Base-by-base conservation (phyloP, 2,797 vertebrate species). In the Anableps anableps region DNA sequence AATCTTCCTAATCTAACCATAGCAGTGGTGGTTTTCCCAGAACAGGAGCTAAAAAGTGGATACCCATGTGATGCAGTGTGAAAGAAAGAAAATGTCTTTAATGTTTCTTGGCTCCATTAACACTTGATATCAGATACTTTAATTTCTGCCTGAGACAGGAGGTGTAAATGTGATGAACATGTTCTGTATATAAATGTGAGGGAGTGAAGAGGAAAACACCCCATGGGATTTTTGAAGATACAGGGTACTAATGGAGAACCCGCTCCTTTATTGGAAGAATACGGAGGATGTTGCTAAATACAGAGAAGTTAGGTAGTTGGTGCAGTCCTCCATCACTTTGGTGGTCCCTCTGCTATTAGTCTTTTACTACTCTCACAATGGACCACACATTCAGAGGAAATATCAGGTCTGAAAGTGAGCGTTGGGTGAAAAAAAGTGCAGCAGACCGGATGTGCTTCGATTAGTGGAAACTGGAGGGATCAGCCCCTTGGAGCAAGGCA, bases 361-460 rank as follows among this genome's bases (percentile, higher is more conserved):
- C 80, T 86, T 91, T 92, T 81, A 92, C 85, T 89, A 83, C 85
- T 78, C 87, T 92, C 90, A 89, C 90, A 91, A 86, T 83, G 82
- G 95, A 96, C 95, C 95, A 95, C 95, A 96, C 94, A 96, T 92
- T 75, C 90, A 88, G 76, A 90, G 74, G 83, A 94, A 89, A 90
- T 77, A 70, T 82, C 19, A 80, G 86, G 80, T 76, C 89, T 90
- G 88, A 83, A 91, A 92, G 88, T 86, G 87, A 92, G 88, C 86
- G 87, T 81, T 45, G 79, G 94, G 90, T 93, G 93, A 94, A 92
- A 94, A 92, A 93, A 94, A 90, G 88, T 89, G 85, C 91, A 93
- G 90, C 88, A 86, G 83, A 81, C 89, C 85, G 90, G 91, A 94
- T 94, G 93, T 93, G 94, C 93, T 95, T 90, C 91, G 91, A 94